Percentiles rank a stretch among this genome's conserved stretches.
Conservation (phyloP, 2,797 vertebrate genomes). For the Lates japonicus region DNA sequence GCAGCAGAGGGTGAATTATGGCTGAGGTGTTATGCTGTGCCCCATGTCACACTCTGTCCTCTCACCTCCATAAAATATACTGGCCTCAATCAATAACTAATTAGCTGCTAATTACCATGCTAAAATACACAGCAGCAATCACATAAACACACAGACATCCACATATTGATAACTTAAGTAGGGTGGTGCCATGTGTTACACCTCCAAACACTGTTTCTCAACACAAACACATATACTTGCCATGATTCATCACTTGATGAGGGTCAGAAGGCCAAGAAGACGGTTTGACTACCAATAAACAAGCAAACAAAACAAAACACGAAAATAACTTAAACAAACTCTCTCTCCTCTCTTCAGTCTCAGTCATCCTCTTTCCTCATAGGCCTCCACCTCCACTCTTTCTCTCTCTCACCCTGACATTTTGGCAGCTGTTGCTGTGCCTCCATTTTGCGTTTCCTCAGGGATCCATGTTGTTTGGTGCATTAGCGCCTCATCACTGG, state of each 20-base stretch:
- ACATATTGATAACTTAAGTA: slow-evolving; percentile 64
- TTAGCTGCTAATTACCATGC: slow-evolving; percentile 77
- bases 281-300: not conserved
- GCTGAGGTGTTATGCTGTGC: slow-evolving; percentile 30
- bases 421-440: slow-evolving; percentile 58
- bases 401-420: slow-evolving; percentile 55
- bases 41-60: slow-evolving; percentile 51
- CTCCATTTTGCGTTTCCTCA: slow-evolving; percentile 64
- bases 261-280: slow-evolving; percentile 17
- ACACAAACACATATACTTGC: not conserved
- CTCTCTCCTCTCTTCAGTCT: not conserved
- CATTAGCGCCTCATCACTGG: slow-evolving; percentile 59
- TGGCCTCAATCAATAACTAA: slow-evolving; percentile 77
- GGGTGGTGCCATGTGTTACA: slow-evolving; percentile 14
- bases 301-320: not conserved
- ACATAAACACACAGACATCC: slow-evolving; percentile 55
- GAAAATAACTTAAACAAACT: not conserved
- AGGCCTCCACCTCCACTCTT: slow-evolving; percentile 9
- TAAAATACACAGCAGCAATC: slow-evolving; percentile 53
- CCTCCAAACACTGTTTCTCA: slow-evolving; percentile 9
- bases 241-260: not conserved
- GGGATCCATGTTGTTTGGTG: slow-evolving; percentile 66
- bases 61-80: slow-evolving; percentile 77
- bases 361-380: slow-evolving; percentile 9
- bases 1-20: slow-evolving; percentile 51